These are phyloP conservation scores for Guaruba guarouba DNA, from an alignment of 2,113 vertebrate species.

Conservation along the genomic window DNA sequence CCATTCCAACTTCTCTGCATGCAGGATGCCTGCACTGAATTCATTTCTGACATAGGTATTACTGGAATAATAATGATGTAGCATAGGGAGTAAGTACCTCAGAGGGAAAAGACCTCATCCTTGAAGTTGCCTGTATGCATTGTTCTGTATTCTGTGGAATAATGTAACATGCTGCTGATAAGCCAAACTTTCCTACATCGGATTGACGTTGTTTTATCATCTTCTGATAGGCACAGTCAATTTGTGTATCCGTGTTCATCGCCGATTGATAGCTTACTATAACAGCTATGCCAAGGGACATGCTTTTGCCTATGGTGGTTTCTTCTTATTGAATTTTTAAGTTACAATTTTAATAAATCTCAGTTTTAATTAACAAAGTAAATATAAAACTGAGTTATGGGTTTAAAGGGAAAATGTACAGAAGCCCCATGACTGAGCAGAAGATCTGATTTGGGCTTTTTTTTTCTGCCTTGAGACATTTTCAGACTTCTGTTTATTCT, in stretches of 20 bases:
- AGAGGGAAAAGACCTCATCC: neutral
- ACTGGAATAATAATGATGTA: neutral
- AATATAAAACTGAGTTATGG: slow-evolving; percentile 7
- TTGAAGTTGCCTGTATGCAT: neutral
- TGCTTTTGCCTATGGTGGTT: slow-evolving; percentile 2
- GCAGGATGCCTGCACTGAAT: neutral
- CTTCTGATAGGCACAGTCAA: neutral
- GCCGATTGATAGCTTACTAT: slow-evolving; percentile 9
- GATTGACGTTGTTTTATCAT: neutral
- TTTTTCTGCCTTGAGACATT: slow-evolving; percentile 8
- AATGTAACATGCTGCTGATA: neutral
- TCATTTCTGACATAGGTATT: neutral
- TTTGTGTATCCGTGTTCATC: neutral
- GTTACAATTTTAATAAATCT: slow-evolving; percentile 54
- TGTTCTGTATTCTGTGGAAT: neutral
- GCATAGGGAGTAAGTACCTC: neutral
- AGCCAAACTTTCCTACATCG: neutral
- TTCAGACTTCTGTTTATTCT: slow-evolving; percentile 34
- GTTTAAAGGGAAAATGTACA: slow-evolving; percentile 7
- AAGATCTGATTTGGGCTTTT: neutral
- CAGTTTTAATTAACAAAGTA: slow-evolving; percentile 51
- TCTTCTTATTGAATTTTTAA: slow-evolving; percentile 51
- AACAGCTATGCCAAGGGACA: neutral
- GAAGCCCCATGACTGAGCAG: neutral
- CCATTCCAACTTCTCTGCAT: neutral